Base-by-base conservation (phyloP, 2,113 vertebrate species). In the Tauraco erythrolophus region DNA sequence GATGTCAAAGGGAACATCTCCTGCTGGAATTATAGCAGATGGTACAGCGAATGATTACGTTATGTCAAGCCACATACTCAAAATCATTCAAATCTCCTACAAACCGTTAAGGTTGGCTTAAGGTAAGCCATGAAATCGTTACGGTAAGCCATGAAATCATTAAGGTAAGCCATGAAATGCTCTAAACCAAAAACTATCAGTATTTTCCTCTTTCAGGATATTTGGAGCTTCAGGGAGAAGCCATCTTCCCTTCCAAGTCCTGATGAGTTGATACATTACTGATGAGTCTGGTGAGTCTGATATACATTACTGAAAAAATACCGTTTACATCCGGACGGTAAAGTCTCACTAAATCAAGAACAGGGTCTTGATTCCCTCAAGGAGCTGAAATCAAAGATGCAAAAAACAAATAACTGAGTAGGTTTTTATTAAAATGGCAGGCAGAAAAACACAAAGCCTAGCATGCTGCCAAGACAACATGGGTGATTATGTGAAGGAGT, bases 381-480 rank as follows among this genome's bases (percentile, higher is more conserved):
- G 71, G 43, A 94, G 64, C 10, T 48, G 7, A 94, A 97, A 96
- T 77, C 70, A 96, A 84, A 95, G 66, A 94, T 76, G 22, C 28
- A 88, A 92, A 88, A 85, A 28, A 1, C 58, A 96, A 93, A 65
- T 48, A 94, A 90, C 25, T 37, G 54, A 92, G 60, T 50, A 94
- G 33, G 39, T 13, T 88, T 92, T 80, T 53, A 88, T 72, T 96
- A 90, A 94, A 93, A 92, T 72, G 62, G 53, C 2, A 1, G 57
- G 69, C 50, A 84, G 66, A 68, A 77, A 91, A 85, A 64, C 76
- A 79, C 33, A 53, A 85, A 85, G 21, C 58, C 68, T 68, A 94
- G 50, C 7, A 75, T 7, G 27, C 46, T 92, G 88, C 84, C 90
- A 93, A 94, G 71, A 74, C 50, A 80, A 11, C 45, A 65, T 61